Base-by-base conservation (phyloP, 2,888 invertebrate species). In the Ariolimax columbianus region DNA sequence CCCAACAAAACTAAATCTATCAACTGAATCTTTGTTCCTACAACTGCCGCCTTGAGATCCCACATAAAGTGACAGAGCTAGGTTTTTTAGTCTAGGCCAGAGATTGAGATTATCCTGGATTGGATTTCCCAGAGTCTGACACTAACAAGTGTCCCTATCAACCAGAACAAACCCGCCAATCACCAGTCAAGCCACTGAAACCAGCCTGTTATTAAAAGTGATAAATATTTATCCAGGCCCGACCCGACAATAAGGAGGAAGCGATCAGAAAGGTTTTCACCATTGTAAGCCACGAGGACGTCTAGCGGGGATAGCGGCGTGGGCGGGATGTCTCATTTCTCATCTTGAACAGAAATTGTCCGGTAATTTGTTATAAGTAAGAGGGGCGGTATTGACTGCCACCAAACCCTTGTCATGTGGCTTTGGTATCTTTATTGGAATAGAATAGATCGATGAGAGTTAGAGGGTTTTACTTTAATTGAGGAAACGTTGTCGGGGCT, bases 351-450 rank as follows among this genome's bases (percentile, higher is more conserved):
- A n/a, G 23, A 77, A 77, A 75, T 77, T 68, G 63, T 51, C 73
- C 33, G 75, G 30, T 77, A 55, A 83, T 77, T 83, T 63, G 75
- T 66, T 26, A 73, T 82, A 82, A 73, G 82, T 82, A 82, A 73
- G 73, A 38, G 82, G 82, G 51, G 30, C 59, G 59, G 30, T 19
- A 3, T 55, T 17, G 47, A 14, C 9, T 55, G 55, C 19, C 55
- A 55, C 55, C 17, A 55, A 23, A 55, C 3, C 2, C 17, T 55
- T 55, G 55, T 55, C 55, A 55, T 55, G 55, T 55, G 55, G 23
- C 55, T 14, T 55, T 55, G 17, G 17, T 3, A 23, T 7, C 55
- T 55, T 11, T 11, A 55, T 55, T 55, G 23, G 55, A 55, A 55
- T 23, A 55, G 19, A 6, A 55, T 3, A 11, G 55, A 19, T 55